A percentile compares a stretch with the other conserved stretches of the same genome.
These are phyloP conservation scores for Cynopterus sphinx DNA, from an alignment of 2,797 vertebrate species.

Conservation along the genomic window DNA sequence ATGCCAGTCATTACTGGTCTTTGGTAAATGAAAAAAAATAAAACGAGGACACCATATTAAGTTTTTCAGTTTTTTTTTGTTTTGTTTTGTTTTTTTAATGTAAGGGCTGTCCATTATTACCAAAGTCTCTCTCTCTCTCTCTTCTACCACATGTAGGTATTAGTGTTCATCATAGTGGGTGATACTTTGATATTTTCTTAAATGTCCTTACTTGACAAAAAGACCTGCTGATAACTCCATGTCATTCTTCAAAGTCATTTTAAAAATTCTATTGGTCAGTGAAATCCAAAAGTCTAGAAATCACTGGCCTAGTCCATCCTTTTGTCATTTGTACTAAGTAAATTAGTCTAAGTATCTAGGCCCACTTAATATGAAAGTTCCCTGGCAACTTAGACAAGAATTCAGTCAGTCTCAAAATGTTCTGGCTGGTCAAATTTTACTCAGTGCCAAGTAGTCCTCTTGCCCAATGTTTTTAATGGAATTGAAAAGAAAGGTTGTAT, in stretches of 20 bases:
- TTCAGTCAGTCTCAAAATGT: neutral
- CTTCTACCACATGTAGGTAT: no score
- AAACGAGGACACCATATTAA: neutral
- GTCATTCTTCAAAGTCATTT: conserved; percentile 1
- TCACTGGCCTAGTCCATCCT: neutral
- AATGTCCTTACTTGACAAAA: neutral
- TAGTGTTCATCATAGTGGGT: neutral
- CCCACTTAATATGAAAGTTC: neutral
- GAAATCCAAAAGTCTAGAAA: conserved; percentile 21
- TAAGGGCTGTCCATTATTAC: neutral
- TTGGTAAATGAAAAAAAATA: neutral
- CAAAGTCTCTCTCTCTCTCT: neutral
- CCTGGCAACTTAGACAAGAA: conserved; percentile 23
- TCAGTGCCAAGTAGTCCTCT: neutral
- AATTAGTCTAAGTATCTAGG: neutral
- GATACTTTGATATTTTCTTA: neutral
- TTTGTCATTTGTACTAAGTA: neutral
- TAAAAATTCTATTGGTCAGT: neutral
- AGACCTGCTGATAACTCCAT: neutral
- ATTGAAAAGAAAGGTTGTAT: neutral
- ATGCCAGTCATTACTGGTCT: neutral
- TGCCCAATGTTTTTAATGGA: neutral
- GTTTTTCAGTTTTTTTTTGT: neutral
- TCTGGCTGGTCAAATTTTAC: neutral
- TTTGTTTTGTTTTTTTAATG: no score